phyloP scores from a whole-genome alignment of 2,113 vertebrate species.

The Phasianus colchicus region DNA sequence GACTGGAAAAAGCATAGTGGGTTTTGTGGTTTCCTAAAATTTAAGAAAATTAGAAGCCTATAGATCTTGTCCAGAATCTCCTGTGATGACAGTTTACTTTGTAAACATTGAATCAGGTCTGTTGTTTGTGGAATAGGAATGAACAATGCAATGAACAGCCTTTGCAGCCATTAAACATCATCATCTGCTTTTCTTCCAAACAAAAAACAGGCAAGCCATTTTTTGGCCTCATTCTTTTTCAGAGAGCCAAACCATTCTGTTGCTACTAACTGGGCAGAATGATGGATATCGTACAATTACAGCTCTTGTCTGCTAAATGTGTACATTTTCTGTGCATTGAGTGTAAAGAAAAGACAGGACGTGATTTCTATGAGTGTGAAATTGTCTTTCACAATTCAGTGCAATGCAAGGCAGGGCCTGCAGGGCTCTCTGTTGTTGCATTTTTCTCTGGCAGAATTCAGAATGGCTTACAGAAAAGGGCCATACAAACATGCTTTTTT shows the following conservation, averaged over 20 bases:
- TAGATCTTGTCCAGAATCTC: background rate
- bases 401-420: conserved; percentile 4
- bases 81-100: background rate
- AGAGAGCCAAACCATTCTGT: background rate
- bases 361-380: background rate
- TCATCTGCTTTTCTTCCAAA: background rate
- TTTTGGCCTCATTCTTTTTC: background rate
- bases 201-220: background rate
- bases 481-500: background rate
- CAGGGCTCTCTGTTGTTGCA: conserved; percentile 55
- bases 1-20: background rate
- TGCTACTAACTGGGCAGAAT: background rate
- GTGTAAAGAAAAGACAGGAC: background rate
- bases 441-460: conserved; percentile 33
- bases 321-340: background rate
- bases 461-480: background rate
- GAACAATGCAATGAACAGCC: background rate
- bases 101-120: background rate
- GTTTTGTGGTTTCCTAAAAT: background rate
- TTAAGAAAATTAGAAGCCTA: background rate
- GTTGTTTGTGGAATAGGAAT: background rate
- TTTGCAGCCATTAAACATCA: background rate
- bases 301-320: background rate
- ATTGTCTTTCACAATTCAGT: accelerated
- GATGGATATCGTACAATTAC: background rate